Percentiles rank a stretch among this genome's conserved stretches.
phyloP scores from a whole-genome alignment of 2,113 vertebrate genomes.

The Antechinus stuartii region DNA sequence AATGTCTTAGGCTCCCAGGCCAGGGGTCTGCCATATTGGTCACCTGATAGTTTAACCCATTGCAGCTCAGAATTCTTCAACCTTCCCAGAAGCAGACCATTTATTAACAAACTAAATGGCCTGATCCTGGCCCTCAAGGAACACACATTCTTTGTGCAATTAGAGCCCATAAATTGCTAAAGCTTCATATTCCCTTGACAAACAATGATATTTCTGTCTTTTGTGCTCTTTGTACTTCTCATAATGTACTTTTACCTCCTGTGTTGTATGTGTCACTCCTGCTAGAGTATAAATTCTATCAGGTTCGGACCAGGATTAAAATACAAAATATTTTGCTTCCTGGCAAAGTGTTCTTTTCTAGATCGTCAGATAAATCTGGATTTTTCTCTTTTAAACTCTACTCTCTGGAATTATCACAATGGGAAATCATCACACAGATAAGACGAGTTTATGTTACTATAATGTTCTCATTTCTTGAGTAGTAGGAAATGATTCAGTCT shows the following conservation, averaged over 20 bases:
- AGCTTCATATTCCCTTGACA: neutral
- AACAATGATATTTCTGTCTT: neutral
- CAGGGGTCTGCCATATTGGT: neutral
- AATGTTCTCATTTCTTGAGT: neutral
- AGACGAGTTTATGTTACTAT: neutral
- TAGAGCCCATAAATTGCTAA: neutral
- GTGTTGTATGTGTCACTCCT: neutral
- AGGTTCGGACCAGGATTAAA: neutral
- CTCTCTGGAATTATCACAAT: neutral
- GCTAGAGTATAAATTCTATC: neutral
- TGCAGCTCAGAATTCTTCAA: neutral
- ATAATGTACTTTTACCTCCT: neutral
- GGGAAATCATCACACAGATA: neutral
- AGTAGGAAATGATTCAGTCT: neutral
- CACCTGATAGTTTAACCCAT: neutral
- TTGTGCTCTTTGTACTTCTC: neutral
- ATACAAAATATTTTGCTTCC: neutral
- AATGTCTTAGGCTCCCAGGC: neutral
- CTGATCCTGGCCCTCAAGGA: neutral
- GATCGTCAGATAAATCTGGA: neutral
- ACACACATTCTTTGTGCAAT: neutral
- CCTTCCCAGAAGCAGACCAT: neutral
- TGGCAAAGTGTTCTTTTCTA: neutral
- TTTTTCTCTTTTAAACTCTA: neutral
- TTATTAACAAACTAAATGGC: neutral